Percentiles rank a stretch among this genome's conserved stretches.
Evolutionary conservation across 37 sponge, comb jelly and placozoan species (phyloP).

Genomic region (Aphrocallistes beatrix): DNA sequence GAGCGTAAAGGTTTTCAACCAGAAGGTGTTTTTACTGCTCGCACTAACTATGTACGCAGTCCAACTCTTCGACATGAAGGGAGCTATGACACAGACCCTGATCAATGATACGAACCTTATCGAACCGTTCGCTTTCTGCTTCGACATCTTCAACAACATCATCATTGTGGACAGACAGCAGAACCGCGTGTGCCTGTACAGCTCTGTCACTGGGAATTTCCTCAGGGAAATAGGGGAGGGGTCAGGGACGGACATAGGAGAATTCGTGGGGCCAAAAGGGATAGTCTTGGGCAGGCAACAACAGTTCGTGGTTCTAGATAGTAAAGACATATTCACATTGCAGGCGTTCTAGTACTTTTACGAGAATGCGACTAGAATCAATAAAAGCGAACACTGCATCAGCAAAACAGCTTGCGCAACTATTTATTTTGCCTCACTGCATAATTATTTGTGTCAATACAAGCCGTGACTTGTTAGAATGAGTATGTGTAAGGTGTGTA

Average conservation of each 20-base stretch:
- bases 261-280: neutral
- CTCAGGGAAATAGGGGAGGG: neutral
- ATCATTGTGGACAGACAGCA: neutral
- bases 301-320: neutral
- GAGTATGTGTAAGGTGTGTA: no score
- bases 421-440: no score
- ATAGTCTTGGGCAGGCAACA: neutral
- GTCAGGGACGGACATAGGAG: neutral
- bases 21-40: neutral
- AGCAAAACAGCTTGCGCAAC: no score
- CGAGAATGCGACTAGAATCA: no score
- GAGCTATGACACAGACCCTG: neutral
- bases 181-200: neutral
- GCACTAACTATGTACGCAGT: neutral
- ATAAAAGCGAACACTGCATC: no score
- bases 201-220: neutral
- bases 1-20: neutral
- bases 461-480: no score
- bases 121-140: neutral
- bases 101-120: neutral
- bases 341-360: constrained; percentile 13
- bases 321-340: neutral
- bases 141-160: neutral
- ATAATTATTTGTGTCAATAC: no score
- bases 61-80: neutral